Conservation (phyloP, 1,140 invertebrate genomes). For the Euwallacea fornicatus region DNA sequence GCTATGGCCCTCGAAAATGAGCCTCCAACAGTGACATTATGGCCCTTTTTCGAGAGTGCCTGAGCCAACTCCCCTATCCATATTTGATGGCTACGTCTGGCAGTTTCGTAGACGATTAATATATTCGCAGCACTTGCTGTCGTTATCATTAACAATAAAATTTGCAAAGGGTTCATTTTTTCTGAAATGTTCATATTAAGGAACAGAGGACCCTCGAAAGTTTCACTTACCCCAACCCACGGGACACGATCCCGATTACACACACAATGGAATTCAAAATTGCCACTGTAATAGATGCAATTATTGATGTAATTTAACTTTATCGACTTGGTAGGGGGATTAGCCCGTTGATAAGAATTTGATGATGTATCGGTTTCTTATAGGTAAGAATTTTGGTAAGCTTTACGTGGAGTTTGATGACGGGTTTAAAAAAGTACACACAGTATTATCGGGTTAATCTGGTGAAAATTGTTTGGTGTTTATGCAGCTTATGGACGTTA, state of each 20-base stretch:
- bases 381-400: not conserved
- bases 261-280: not conserved
- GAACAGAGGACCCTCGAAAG: not conserved
- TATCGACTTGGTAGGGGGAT: constrained; percentile 11
- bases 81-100: constrained; percentile 40
- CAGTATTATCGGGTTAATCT: no score
- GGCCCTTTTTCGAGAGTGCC: constrained; percentile 33
- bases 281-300: not conserved
- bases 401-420: no score
- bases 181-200: not conserved
- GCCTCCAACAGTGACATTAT: constrained; percentile 41
- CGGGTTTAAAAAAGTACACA: no score
- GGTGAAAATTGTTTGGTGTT: no score
- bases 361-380: constrained; percentile 5
- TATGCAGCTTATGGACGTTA: no score
- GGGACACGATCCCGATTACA: not conserved
- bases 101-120: constrained; percentile 24
- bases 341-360: not conserved
- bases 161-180: not conserved
- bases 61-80: constrained; percentile 40
- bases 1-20: constrained; percentile 24
- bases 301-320: not conserved
- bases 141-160: not conserved
- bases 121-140: constrained; percentile 23
- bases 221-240: not conserved